Evolutionary conservation across 1,140 invertebrate species (phyloP).

Genomic region (Ceratosolen solmsi): DNA sequence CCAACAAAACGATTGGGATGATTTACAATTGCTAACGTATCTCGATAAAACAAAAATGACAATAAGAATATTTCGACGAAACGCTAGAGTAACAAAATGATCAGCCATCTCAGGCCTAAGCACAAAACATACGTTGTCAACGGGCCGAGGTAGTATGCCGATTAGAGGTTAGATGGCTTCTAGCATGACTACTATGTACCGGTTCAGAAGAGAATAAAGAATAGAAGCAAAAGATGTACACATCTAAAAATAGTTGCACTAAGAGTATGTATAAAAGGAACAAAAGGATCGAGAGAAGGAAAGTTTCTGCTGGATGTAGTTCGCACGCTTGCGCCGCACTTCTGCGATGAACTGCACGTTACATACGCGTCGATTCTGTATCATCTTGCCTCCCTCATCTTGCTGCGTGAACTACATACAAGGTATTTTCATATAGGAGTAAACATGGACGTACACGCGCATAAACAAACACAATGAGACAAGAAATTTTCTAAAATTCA

Average conservation of each 20-base stretch:
- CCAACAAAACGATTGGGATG: neutral
- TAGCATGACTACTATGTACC: constrained; percentile 63
- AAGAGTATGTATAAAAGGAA: neutral
- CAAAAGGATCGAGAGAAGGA: neutral
- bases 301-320: neutral
- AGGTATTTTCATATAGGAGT: too few relatives aligned
- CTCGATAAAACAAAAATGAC: neutral
- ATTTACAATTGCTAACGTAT: neutral
- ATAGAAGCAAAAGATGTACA: neutral
- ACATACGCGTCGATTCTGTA: neutral
- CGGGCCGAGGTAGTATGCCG: constrained; percentile 52
- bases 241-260: neutral
- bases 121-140: constrained; percentile 46
- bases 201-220: neutral
- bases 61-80: neutral
- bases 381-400: neutral
- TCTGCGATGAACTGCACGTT: neutral
- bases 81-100: neutral
- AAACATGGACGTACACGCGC: too few relatives aligned
- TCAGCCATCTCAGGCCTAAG: constrained; percentile 29
- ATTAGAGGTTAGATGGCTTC: constrained; percentile 69
- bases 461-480: too few relatives aligned
- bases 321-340: neutral
- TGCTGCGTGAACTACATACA: neutral
- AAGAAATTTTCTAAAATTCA: too few relatives aligned